Evolutionary conservation across 2,797 vertebrate genomes (phyloP), one percentile per base, ranked within the genome.

Genomic region (Falco biarmicus): DNA sequence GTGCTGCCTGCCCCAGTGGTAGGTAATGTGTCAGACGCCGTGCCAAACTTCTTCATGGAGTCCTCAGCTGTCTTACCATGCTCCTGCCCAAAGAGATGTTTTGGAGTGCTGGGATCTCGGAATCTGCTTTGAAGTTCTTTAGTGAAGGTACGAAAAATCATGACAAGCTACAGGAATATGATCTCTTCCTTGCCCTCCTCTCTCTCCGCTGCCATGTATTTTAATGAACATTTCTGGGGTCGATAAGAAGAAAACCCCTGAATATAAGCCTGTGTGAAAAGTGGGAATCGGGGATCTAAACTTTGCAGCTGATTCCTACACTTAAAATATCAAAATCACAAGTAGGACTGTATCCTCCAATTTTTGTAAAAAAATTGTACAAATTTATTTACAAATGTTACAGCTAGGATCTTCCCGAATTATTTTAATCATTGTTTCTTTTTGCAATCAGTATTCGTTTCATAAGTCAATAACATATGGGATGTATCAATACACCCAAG

Each of bases 381-480:
- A 19, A 20, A 64, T 85, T 70, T 54, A 65, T 68, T 82, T 83
- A 48, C 66, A 60, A 89, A n/a, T 32, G 48, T 81, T 66, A 66
- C 34, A 0, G 2, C 34, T 79, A 73, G 31, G 34, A 57, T 79
- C 63, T 78, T 76, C 63, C 54, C 81, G 43, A 90, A 69, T 86
- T 71, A 81, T 84, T 94, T 80, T 73, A 75, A 76, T 86, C 34
- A 20, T 91, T 78, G 17, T 34, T 86, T 63, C 47, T 75, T 75
- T 84, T 94, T 73, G 61, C 29, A 64, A 78, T 84, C 74, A 73
- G 73, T 84, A 91, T 89, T 89, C 60, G 60, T 83, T 92, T 96
- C 56, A 18, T 76, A 93, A 65, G 48, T 87, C 91, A 88, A 45
- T 88, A 94, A 78, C 79, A 90, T 86, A 91, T 75, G 83, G 87